Evolutionary conservation across 2,113 vertebrate species (phyloP).

Genomic region (Albula glossodonta): DNA sequence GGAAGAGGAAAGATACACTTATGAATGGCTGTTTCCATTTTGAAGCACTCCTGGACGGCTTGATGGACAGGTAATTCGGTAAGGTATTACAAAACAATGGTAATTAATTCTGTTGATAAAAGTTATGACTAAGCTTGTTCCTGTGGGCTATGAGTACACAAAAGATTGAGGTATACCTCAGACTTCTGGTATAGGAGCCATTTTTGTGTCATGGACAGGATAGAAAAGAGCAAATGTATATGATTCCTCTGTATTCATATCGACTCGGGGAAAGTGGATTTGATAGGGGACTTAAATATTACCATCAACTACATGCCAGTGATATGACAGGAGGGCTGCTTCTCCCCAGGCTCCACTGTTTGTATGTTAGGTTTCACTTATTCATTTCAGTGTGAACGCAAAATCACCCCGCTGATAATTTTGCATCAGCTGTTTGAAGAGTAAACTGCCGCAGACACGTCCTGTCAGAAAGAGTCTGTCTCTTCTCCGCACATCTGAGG

Average conservation of each 20-base stretch:
- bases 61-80: too few relatives aligned
- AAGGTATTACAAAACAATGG: too few relatives aligned
- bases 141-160: too few relatives aligned
- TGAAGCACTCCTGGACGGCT: too few relatives aligned
- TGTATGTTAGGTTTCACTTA: neutral
- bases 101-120: too few relatives aligned
- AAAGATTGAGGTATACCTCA: too few relatives aligned
- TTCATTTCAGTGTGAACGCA: constrained; percentile 23
- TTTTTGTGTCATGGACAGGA: neutral
- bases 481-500: constrained; percentile 48
- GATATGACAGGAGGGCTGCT: neutral
- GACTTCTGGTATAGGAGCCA: too few relatives aligned
- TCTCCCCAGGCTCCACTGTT: neutral
- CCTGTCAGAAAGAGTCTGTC: constrained; percentile 51
- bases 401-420: constrained; percentile 44
- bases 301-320: neutral
- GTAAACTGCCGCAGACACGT: constrained; percentile 41
- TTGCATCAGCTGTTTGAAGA: constrained; percentile 49
- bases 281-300: neutral
- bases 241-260: neutral
- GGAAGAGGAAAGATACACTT: too few relatives aligned
- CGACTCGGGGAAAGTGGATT: neutral
- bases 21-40: too few relatives aligned
- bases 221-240: neutral
- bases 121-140: too few relatives aligned